Evolutionary conservation across 2,113 vertebrate species (phyloP).

Genomic region (Tachuris rubrigastra): DNA sequence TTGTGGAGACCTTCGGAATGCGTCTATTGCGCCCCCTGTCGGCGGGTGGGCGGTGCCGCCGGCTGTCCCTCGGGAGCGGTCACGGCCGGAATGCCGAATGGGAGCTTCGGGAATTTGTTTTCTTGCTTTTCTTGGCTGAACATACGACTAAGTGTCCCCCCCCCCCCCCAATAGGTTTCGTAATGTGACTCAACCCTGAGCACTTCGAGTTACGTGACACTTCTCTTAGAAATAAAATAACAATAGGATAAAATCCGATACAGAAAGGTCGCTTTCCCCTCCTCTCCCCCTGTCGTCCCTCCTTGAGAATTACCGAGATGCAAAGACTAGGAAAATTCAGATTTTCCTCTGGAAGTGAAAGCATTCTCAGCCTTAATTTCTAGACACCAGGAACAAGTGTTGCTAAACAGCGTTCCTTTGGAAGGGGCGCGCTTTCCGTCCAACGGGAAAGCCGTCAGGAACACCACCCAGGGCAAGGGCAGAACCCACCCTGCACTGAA

Average conservation of each 20-base stretch:
- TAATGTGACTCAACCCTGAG: background rate
- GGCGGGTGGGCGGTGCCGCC: accelerated
- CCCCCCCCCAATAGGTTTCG: accelerated
- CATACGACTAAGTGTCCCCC: accelerated
- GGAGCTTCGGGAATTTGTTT: accelerated
- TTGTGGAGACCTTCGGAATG: background rate
- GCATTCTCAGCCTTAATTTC: background rate
- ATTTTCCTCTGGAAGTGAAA: background rate
- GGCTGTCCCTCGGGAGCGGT: accelerated
- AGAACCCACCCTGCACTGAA: accelerated
- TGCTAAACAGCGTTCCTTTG: accelerated
- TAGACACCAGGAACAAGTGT: background rate
- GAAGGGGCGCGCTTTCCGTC: accelerated
- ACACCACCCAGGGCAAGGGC: accelerated
- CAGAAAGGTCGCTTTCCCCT: accelerated
- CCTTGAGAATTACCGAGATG: background rate
- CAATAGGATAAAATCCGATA: background rate
- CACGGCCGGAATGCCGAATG: accelerated
- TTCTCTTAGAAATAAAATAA: background rate
- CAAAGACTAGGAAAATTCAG: background rate
- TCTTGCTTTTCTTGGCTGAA: background rate
- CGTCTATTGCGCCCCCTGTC: background rate
- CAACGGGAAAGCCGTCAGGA: accelerated
- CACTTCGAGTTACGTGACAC: background rate
- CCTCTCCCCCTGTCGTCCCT: background rate